Evolutionary conservation across 1,140 invertebrate species (phyloP).

Genomic region (Cardiocondyla obscurior): DNA sequence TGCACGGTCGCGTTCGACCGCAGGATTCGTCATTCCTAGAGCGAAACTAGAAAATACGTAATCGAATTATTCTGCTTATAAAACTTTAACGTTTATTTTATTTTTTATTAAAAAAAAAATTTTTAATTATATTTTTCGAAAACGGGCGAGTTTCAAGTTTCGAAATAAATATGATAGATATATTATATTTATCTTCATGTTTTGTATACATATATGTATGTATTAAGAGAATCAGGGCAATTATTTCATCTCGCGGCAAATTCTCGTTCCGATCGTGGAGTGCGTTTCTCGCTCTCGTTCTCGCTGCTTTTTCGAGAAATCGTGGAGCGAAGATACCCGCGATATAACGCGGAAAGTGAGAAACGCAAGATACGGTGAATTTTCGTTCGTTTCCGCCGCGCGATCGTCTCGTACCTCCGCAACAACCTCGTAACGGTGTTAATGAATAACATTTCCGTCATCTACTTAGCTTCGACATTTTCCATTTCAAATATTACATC

Average conservation of each 20-base stretch:
- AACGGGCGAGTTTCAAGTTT: neutral
- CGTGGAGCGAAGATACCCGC: neutral
- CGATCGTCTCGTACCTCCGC: neutral
- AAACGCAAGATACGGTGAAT: neutral
- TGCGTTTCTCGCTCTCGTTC: neutral
- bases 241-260: neutral
- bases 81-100: neutral
- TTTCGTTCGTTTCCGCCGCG: neutral
- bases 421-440: neutral
- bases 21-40: conserved; percentile 9
- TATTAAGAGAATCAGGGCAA: neutral
- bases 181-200: neutral
- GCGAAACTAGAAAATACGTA: neutral
- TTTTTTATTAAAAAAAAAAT: too few relatives aligned
- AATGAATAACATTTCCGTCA: neutral
- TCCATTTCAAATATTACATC: neutral
- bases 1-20: conserved; percentile 20
- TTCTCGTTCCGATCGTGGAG: neutral
- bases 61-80: neutral
- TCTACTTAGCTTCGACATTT: neutral
- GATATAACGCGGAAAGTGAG: neutral
- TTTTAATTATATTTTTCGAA: neutral
- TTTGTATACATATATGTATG: conserved; percentile 5
- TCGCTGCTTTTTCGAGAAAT: neutral
- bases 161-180: neutral